Conservation (phyloP, 1,140 invertebrate species). For the Ceratina japonica region DNA sequence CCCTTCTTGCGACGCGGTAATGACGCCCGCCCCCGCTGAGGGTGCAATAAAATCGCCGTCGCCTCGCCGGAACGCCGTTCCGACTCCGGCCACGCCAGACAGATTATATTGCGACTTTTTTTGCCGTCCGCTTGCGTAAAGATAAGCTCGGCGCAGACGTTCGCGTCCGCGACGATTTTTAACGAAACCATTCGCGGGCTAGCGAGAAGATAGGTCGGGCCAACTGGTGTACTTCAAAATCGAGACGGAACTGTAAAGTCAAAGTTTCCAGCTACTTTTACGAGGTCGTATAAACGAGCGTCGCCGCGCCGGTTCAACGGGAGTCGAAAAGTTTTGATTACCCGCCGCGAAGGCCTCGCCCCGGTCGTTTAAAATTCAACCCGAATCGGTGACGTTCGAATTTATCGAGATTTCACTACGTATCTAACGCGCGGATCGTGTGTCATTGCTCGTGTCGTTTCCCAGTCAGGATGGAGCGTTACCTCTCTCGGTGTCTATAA, state of each 20-base stretch:
- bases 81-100: slow-evolving; percentile 4
- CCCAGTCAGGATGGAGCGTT: not conserved
- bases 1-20: slow-evolving; percentile 40
- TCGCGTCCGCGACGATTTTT: too few relatives aligned
- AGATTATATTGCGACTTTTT: slow-evolving; percentile 16
- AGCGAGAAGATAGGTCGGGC: not conserved
- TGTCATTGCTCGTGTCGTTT: not conserved
- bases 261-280: slow-evolving; percentile 28
- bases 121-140: not conserved
- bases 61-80: not conserved
- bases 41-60: slow-evolving; percentile 52
- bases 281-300: slow-evolving; percentile 24
- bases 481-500: not conserved
- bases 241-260: slow-evolving; percentile 16
- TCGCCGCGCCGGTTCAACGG: not conserved
- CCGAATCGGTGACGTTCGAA: slow-evolving; percentile 15
- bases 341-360: not conserved
- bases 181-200: not conserved
- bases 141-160: slow-evolving; percentile 13
- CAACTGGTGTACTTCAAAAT: slow-evolving; percentile 6
- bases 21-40: slow-evolving; percentile 31
- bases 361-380: slow-evolving; percentile 5
- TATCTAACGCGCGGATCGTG: too few relatives aligned
- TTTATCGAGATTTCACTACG: slow-evolving; percentile 22
- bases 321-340: slow-evolving; percentile 17